These are phyloP conservation scores for Neosilurus hyrtlii DNA, from an alignment of 2,797 vertebrate genomes.

Conservation along the genomic window DNA sequence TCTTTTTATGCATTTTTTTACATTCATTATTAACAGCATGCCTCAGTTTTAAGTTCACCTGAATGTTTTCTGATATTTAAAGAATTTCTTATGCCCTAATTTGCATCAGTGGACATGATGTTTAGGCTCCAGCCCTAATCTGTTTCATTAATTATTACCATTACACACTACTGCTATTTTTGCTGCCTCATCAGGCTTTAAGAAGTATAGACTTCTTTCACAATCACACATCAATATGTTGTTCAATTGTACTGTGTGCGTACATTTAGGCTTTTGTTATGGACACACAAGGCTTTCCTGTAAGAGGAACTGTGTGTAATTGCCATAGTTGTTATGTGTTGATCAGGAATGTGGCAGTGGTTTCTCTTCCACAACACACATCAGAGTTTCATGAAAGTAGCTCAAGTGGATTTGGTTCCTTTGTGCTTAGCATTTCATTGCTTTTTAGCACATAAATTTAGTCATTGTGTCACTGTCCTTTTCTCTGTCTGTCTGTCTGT, in stretches of 20 bases:
- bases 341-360: constrained; percentile 41
- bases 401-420: constrained; percentile 21
- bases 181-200: background rate
- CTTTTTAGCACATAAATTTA: background rate
- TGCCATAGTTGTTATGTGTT: constrained; percentile 42
- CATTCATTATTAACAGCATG: background rate
- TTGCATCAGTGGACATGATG: background rate
- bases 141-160: constrained; percentile 43
- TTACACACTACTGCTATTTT: background rate
- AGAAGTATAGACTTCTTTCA: background rate
- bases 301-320: constrained; percentile 29
- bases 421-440: background rate
- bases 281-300: background rate
- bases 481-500: constrained; percentile 17
- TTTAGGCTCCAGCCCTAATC: constrained; percentile 41
- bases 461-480: background rate
- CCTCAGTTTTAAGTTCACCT: background rate
- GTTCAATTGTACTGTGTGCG: constrained; percentile 11
- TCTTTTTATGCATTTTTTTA: constrained; percentile 15
- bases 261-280: constrained; percentile 6
- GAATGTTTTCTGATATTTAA: background rate
- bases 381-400: constrained; percentile 35
- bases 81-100: background rate
- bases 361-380: constrained; percentile 27
- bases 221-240: background rate